Evolutionary conservation across 2,797 vertebrate genomes (phyloP).

Genomic region (Poeciliopsis presidionis): DNA sequence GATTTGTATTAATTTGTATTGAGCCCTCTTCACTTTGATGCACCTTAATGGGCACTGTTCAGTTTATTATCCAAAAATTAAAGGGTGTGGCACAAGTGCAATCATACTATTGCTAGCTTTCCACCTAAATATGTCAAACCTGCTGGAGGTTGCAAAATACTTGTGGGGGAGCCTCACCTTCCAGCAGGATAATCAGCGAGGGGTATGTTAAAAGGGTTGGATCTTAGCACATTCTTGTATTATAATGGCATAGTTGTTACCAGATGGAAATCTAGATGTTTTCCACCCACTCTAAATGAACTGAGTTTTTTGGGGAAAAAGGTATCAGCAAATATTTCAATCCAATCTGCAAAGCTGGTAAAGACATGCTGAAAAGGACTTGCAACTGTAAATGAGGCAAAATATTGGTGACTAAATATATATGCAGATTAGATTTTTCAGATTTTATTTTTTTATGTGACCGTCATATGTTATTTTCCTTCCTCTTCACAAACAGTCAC

Average conservation of each 20-base stretch:
- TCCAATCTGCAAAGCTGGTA: neutral
- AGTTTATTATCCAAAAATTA: neutral
- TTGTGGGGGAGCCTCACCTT: neutral
- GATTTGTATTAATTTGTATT: neutral
- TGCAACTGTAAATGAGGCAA: neutral
- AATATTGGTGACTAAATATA: neutral
- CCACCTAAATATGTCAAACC: neutral
- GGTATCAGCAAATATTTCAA: neutral
- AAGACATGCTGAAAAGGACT: neutral
- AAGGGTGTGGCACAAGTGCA: neutral
- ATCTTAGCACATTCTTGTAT: neutral
- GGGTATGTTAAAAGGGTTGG: neutral
- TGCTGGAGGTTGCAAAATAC: neutral
- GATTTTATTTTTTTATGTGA: neutral
- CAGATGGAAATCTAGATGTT: neutral
- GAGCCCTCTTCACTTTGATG: neutral
- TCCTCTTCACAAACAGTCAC: neutral
- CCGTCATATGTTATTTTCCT: neutral
- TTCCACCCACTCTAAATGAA: neutral
- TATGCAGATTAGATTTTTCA: neutral
- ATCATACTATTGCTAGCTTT: neutral
- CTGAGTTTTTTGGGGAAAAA: neutral
- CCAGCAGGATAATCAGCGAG: neutral
- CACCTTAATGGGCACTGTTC: neutral
- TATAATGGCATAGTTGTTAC: neutral